These are phyloP conservation scores for Achroia grisella DNA, from an alignment of 1,140 invertebrate genomes.

Conservation along the genomic window DNA sequence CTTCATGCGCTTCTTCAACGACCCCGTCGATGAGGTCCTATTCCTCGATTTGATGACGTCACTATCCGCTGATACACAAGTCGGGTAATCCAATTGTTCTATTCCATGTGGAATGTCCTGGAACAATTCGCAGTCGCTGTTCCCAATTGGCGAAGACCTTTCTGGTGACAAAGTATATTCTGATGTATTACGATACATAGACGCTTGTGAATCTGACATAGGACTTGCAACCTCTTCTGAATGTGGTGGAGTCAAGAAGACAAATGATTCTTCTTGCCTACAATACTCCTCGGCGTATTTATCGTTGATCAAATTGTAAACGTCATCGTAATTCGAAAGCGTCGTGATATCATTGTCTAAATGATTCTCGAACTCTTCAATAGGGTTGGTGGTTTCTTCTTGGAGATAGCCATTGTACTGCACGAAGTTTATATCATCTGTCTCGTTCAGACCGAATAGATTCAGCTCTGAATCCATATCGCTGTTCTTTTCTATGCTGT, in stretches of 20 bases:
- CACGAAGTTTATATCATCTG: neutral
- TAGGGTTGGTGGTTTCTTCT: conserved; percentile 13
- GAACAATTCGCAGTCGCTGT: conserved; percentile 40
- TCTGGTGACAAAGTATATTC: conserved; percentile 35
- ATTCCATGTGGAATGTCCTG: conserved; percentile 25
- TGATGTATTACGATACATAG: conserved; percentile 19
- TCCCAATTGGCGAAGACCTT: conserved; percentile 34
- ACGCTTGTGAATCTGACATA: conserved; percentile 27
- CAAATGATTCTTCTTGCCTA: neutral
- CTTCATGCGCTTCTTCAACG: conserved; percentile 36
- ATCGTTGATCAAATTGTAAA: neutral
- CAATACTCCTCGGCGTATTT: neutral
- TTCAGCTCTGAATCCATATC: neutral
- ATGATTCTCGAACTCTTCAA: conserved; percentile 22
- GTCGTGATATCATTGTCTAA: conserved; percentile 6
- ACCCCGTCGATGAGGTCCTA: conserved; percentile 11
- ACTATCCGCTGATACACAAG: neutral
- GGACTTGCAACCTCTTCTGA: conserved; percentile 43
- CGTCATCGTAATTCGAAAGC: conserved; percentile 4
- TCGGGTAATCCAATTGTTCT: conserved; percentile 10
- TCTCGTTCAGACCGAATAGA: neutral
- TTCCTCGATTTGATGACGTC: conserved; percentile 12
- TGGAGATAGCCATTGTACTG: neutral
- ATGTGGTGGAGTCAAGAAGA: conserved; percentile 42
- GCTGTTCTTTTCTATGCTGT: conserved; percentile 11